A percentile compares a stretch with the other conserved stretches of the same genome.
Conservation (phyloP, 2,113 vertebrate species). For the Tupaia tana region DNA sequence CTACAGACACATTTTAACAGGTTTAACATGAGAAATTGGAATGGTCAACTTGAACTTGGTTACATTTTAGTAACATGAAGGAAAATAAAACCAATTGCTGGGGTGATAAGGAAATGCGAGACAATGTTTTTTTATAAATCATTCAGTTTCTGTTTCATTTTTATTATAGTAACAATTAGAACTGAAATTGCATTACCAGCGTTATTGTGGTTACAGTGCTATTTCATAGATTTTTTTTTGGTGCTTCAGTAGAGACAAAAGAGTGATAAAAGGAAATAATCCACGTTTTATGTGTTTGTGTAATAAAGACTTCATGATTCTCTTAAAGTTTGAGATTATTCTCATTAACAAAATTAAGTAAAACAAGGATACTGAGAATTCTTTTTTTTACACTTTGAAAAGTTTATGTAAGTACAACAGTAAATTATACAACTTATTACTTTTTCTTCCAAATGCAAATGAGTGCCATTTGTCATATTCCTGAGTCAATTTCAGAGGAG, state of each 20-base stretch:
- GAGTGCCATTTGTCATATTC: neutral
- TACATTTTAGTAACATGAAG: neutral
- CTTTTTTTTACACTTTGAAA: slow-evolving; percentile 22
- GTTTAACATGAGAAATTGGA: neutral
- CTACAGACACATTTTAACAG: slow-evolving; percentile 32
- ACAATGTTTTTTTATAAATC: neutral
- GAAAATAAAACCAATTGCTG: neutral
- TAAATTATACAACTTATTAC: neutral
- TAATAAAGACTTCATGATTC: neutral
- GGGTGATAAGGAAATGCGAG: neutral
- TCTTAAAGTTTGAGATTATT: slow-evolving; percentile 42
- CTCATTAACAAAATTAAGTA: slow-evolving; percentile 57
- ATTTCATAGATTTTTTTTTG: neutral
- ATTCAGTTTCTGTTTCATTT: slow-evolving; percentile 5
- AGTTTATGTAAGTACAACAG: neutral
- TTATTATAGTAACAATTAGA: slow-evolving; percentile 43
- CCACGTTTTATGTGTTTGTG: neutral
- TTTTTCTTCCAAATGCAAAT: neutral
- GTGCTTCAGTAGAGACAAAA: neutral
- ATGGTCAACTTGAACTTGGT: neutral
- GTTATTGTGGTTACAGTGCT: neutral
- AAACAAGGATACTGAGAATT: slow-evolving; percentile 2
- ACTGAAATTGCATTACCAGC: neutral
- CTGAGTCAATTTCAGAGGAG: neutral
- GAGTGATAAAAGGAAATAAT: slow-evolving; percentile 21